Evolutionary conservation across 2,797 vertebrate species (phyloP), one percentile per base, ranked within the genome.

Genomic region (Argya squamiceps): DNA sequence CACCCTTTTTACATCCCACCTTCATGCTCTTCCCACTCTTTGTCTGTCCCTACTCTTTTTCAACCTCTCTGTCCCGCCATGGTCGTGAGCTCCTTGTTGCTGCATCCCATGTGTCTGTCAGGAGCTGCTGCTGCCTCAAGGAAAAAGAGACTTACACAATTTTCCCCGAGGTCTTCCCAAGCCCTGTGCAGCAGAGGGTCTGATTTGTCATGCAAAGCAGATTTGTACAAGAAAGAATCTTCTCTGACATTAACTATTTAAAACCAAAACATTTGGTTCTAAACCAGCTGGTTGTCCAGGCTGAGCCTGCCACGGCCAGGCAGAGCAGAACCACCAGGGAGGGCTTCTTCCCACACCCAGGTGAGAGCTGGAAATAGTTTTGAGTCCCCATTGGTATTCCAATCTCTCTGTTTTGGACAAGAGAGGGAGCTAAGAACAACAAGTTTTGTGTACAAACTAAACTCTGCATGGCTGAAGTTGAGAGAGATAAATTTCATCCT

Each of bases 31-130:
- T 67, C 21, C 21, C 16, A 17, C 2, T 11, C 30, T n/a, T 70
- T 3, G 1, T 58, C 27, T 41, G 27, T 39, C 64, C 36, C 22
- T 34, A 3, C 20, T 32, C 34, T 75, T 84, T 80, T 26, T 14
- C 68, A 85, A 6, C 13, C 17, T 7, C 3, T 15, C 18, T 37
- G 8, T 46, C 41, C 37, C 36, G 18, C 37, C 5, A 3, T 8
- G 53, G 16, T 1, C 0, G 0, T 26, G 29, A 13, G 26, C 16
- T 53, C 41, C 18, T 26, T 37, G 4, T 32, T 76, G 52, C 23
- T 69, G 22, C 23, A 82, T 37, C 9, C 47, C 11, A 0, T 9
- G 2, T 67, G 23, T n/a, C 46, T 69, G 29, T 21, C 30, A 43
- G 67, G 50, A 85, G 44, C 58, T 13, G 46, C 58, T 13, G 46